Evolutionary conservation across 64 coral and sea anemone species (phyloP), one percentile per base, ranked within the genome.

Genomic region (Stylophora pistillata): DNA sequence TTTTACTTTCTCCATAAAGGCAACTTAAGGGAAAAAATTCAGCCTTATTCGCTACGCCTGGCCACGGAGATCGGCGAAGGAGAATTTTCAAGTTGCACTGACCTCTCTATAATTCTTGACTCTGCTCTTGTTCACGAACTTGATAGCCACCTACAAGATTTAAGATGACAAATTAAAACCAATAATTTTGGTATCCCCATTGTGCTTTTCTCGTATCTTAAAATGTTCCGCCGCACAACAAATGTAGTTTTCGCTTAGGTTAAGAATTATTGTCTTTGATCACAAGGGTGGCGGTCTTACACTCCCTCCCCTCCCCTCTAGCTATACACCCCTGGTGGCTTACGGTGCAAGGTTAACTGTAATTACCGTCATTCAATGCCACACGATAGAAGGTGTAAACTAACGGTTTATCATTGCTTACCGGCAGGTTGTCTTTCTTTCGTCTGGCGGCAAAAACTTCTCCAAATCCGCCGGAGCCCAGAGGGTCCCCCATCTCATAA

Each of bases 401-500:
- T 13, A 60, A 60, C 13, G 13, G 58, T 60, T 60, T 60, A 15
- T 73, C 33, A 11, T 64, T 61, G 32, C 80, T 70, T n/a, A 84
- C 80, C 80, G 80, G 80, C 15, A 84, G 62, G 16, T 65, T 65
- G 31, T 84, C 80, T 14, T 37, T 21, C 60, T 84, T 84, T 84
- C 80, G n/a, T 54, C 4, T 84, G 23, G 80, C 80, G 17, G 80
- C 18, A 13, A 52, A 84, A 84, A 84, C 80, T 0, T 84, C 61
- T 26, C 80, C 80, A 84, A 84, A 84, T 54, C 80, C 80, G 13
- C 80, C 80, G 2, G 80, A 68, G n/a, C 80, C 80, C 14, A 84
- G 21, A 28, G 60, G n/a, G 34, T 28, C 15, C 15, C 80, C 80
- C 31, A 84, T 84, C 16, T 84, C 80, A 27, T 84, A 84, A 26